A percentile compares a stretch with the other conserved stretches of the same genome.
phyloP scores from a whole-genome alignment of 2,888 invertebrate genomes.

The Ochropacha duplaris region DNA sequence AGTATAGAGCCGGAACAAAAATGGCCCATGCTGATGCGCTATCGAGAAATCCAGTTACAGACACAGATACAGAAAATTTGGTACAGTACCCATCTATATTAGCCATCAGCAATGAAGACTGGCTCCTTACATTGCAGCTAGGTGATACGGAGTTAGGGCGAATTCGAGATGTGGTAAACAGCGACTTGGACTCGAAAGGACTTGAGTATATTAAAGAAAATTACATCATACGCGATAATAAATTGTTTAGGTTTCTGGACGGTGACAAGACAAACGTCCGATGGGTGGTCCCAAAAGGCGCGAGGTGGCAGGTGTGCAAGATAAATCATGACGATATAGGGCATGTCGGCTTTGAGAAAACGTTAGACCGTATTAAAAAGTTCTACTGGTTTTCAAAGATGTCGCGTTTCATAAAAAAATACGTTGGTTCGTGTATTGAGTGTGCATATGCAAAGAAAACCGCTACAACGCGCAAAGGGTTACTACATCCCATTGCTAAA shows the following conservation, averaged over 20 bases:
- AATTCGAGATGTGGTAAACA: neutral
- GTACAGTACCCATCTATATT: constrained; percentile 43
- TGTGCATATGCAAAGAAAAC: too few species aligned
- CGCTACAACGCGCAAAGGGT: too few species aligned
- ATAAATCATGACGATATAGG: constrained; percentile 15
- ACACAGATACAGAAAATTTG: constrained; percentile 14
- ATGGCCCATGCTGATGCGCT: constrained; percentile 11
- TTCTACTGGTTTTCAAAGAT: neutral
- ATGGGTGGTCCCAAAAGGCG: constrained; percentile 44
- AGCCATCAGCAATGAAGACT: constrained; percentile 35
- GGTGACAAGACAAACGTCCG: constrained; percentile 17
- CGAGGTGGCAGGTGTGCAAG: constrained; percentile 37
- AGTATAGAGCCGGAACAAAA: neutral
- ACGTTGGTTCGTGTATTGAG: too few species aligned
- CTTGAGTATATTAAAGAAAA: neutral
- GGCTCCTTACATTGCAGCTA: neutral
- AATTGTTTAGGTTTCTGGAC: constrained; percentile 14
- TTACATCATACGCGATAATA: constrained; percentile 12
- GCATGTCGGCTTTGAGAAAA: neutral
- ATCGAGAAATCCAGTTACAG: constrained; percentile 11
- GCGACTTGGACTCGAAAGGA: neutral
- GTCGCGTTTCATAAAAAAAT: neutral
- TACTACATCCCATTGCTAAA: too few species aligned
- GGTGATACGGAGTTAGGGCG: neutral
- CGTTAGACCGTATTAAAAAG: neutral